Percentiles rank a stretch among this genome's conserved stretches.
These are phyloP conservation scores for Oxyteleia sp. DNA, from an alignment of 2,888 invertebrate genomes.

Conservation along the genomic window DNA sequence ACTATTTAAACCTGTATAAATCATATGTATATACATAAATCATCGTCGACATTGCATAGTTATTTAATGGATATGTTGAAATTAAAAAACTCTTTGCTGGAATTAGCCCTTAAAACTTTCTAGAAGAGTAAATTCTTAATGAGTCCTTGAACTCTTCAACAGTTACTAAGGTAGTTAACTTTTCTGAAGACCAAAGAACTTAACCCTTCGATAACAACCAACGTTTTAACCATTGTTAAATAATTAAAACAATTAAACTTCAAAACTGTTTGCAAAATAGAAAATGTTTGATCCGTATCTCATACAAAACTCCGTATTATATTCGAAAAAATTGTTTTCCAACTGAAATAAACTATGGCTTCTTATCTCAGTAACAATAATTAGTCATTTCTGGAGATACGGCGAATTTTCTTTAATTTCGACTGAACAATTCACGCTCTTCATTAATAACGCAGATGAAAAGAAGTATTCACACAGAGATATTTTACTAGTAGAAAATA, in stretches of 20 bases:
- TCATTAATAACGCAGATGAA: constrained; percentile 34
- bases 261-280: constrained; percentile 15
- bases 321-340: not conserved
- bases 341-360: not conserved
- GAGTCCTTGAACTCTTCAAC: constrained; percentile 38
- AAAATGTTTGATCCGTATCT: constrained; percentile 5
- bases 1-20: too few species aligned
- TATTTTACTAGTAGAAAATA: constrained; percentile 30
- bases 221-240: constrained; percentile 34
- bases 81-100: too few species aligned
- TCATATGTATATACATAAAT: too few species aligned
- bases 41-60: too few species aligned
- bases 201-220: constrained; percentile 14
- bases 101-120: constrained; percentile 30
- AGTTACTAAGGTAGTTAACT: constrained; percentile 43
- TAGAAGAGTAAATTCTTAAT: constrained; percentile 45
- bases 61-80: too few species aligned
- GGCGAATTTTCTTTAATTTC: constrained; percentile 17
- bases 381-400: too few species aligned
- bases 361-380: too few species aligned
- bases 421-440: constrained; percentile 10
- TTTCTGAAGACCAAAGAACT: constrained; percentile 27
- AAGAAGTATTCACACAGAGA: constrained; percentile 14
- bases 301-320: not conserved
- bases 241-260: constrained; percentile 37